Percentiles rank a stretch among this genome's conserved stretches.
phyloP scores from a whole-genome alignment of 2,113 vertebrate species.

The Poeciliopsis retropinna region DNA sequence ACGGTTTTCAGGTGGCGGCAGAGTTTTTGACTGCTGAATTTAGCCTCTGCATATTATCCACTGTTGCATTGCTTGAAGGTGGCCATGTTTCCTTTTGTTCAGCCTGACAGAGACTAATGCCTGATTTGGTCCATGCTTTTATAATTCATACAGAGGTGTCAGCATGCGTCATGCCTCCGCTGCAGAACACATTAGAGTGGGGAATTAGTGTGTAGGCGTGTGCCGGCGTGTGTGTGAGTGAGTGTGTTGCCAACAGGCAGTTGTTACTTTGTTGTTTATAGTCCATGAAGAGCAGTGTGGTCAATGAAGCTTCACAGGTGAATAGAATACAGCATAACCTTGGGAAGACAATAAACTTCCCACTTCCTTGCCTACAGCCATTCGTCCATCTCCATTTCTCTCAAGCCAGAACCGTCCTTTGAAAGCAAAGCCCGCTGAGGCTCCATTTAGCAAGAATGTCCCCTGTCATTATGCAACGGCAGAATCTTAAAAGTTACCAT shows the following conservation, averaged over 20 bases:
- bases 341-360: constrained; percentile 68
- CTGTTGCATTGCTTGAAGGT: constrained; percentile 47
- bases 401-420: constrained; percentile 26
- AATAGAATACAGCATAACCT: constrained; percentile 65
- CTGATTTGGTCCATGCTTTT: constrained; percentile 54
- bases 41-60: constrained; percentile 58
- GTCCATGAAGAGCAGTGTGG: constrained; percentile 67
- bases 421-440: constrained; percentile 34
- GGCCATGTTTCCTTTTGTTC: constrained; percentile 56
- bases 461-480: constrained; percentile 55
- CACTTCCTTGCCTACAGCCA: constrained; percentile 38
- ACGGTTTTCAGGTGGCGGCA: constrained; percentile 42
- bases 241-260: constrained; percentile 38
- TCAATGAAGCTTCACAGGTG: constrained; percentile 73
- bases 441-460: constrained; percentile 49
- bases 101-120: constrained; percentile 50
- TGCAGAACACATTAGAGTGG: constrained; percentile 46
- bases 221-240: constrained; percentile 23
- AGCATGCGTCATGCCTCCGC: constrained; percentile 42
- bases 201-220: constrained; percentile 46
- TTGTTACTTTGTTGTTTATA: constrained; percentile 65
- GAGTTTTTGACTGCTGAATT: constrained; percentile 62
- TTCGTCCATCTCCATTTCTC: constrained; percentile 24
- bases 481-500: constrained; percentile 63
- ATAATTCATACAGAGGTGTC: constrained; percentile 67